Evolutionary conservation across 2,113 vertebrate species (phyloP).

Genomic region (Pitta sordida): DNA sequence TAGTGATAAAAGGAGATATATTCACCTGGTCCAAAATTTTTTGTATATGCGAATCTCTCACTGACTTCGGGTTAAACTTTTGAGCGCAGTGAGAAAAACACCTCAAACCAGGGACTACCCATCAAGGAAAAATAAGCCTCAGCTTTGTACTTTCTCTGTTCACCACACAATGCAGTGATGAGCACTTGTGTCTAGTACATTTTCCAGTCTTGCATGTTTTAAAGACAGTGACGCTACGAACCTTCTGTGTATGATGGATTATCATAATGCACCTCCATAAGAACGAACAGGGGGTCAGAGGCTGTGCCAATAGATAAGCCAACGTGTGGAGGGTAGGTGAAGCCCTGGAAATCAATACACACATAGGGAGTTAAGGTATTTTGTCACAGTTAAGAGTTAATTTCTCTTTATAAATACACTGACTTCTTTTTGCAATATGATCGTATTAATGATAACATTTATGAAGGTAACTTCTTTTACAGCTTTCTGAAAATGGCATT

Average conservation of each 20-base stretch:
- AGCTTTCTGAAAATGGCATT: neutral
- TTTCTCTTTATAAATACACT: neutral
- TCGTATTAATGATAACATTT: neutral
- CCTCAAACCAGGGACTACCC: neutral
- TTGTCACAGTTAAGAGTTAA: neutral
- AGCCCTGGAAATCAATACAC: conserved; percentile 72
- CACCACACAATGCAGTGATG: neutral
- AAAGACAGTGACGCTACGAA: conserved; percentile 35
- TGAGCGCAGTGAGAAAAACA: neutral
- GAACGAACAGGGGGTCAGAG: conserved; percentile 79
- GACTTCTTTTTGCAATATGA: neutral
- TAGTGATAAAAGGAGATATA: neutral
- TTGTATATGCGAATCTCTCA: neutral
- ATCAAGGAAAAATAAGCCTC: neutral
- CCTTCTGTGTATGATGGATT: conserved; percentile 82
- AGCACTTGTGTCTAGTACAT: neutral
- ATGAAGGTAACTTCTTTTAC: neutral
- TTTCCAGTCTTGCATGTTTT: neutral
- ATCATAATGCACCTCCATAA: conserved; percentile 87
- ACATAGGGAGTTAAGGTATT: neutral
- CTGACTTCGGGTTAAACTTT: neutral
- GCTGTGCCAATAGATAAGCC: conserved; percentile 83
- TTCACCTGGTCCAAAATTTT: neutral
- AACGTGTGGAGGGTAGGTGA: conserved; percentile 82
- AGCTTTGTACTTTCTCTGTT: neutral